These are phyloP conservation scores for Eumerus sabulonum DNA, from an alignment of 2,888 invertebrate species.

Conservation along the genomic window DNA sequence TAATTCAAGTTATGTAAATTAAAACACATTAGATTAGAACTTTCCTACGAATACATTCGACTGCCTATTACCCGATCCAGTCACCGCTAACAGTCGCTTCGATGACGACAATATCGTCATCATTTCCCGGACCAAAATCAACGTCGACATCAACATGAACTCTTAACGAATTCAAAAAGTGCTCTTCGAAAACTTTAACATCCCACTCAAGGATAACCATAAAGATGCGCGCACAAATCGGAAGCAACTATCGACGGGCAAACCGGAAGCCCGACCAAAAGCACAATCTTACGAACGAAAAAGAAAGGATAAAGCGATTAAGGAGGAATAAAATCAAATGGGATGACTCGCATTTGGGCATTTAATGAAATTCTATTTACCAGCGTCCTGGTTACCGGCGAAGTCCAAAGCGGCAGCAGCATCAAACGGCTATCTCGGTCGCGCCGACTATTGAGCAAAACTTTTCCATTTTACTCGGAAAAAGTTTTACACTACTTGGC, in stretches of 20 bases:
- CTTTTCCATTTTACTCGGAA: slow-evolving; percentile 36
- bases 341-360: slow-evolving; percentile 46
- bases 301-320: not conserved
- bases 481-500: slow-evolving; percentile 32
- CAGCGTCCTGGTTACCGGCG: too few species aligned
- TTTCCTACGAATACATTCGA: slow-evolving; percentile 37
- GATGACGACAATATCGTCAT: not conserved
- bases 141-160: slow-evolving; percentile 29
- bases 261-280: not conserved
- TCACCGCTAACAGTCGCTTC: too few species aligned
- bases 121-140: not conserved
- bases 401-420: not conserved
- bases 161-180: slow-evolving; percentile 65
- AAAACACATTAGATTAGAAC: slow-evolving; percentile 57
- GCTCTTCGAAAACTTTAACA: slow-evolving; percentile 60
- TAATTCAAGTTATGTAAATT: slow-evolving; percentile 55
- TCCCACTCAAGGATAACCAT: slow-evolving; percentile 56
- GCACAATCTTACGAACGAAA: slow-evolving; percentile 2
- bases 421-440: not conserved
- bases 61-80: slow-evolving; percentile 13
- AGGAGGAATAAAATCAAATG: slow-evolving; percentile 35
- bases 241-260: slow-evolving; percentile 42
- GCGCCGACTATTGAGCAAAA: slow-evolving; percentile 27
- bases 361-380: slow-evolving; percentile 61
- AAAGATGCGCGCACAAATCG: slow-evolving; percentile 44